Evolutionary conservation across 2,797 vertebrate genomes (phyloP).

Genomic region (Vultur gryphus): DNA sequence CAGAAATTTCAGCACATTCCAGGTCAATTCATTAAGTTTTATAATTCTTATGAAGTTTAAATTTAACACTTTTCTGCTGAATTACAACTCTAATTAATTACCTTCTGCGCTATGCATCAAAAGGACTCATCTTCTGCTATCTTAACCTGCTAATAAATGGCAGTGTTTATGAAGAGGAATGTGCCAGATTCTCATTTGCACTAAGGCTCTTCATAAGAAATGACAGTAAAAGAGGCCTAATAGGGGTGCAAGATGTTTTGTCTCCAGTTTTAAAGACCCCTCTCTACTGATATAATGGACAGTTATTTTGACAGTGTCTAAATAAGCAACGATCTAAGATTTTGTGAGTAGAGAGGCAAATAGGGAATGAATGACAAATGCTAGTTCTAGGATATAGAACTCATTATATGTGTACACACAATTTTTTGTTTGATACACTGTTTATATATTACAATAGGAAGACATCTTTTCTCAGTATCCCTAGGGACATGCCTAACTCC

Average conservation of each 20-base stretch:
- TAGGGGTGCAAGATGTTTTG: not conserved
- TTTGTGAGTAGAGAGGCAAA: not conserved
- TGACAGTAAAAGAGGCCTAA: not conserved
- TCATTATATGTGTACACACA: not conserved
- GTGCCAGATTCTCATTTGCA: slow-evolving; percentile 18
- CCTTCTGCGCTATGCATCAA: not conserved
- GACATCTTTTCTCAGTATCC: not conserved
- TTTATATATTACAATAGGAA: not conserved
- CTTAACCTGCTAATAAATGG: slow-evolving; percentile 41
- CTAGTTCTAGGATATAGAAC: not conserved
- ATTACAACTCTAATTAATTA: slow-evolving; percentile 54
- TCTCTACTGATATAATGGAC: not conserved
- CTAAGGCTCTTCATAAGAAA: not conserved
- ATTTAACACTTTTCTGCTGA: slow-evolving; percentile 47
- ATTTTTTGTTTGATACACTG: not conserved
- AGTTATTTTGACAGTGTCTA: not conserved
- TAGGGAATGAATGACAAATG: not conserved
- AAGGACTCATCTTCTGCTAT: not conserved
- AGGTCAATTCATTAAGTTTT: slow-evolving; percentile 34
- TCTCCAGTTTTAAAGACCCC: not conserved
- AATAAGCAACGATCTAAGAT: not conserved
- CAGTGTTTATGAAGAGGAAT: not conserved
- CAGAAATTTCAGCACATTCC: not conserved
- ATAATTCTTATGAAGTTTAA: slow-evolving; percentile 45
- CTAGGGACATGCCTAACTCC: not conserved